Conservation (phyloP, 2,113 vertebrate species). For the Felis catus region DNA sequence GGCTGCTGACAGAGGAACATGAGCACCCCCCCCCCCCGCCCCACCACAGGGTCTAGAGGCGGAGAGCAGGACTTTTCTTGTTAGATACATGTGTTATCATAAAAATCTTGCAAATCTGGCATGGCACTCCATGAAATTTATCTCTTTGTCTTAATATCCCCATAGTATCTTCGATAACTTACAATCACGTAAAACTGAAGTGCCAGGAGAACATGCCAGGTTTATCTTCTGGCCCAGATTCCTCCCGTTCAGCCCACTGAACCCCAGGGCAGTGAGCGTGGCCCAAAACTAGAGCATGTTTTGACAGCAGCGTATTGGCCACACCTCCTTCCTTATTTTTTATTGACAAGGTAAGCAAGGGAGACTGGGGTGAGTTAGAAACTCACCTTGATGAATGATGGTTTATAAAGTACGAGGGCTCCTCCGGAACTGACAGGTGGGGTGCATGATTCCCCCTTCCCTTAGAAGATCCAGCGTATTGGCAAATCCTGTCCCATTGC, state of each 20-base stretch:
- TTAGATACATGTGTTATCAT: neutral
- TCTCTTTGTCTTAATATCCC: neutral
- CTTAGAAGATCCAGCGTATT: neutral
- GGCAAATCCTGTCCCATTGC: neutral
- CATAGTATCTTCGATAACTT: constrained; percentile 5
- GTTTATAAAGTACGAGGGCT: neutral
- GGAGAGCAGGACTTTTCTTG: neutral
- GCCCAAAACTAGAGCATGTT: neutral
- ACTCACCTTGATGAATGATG: neutral
- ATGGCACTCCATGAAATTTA: neutral
- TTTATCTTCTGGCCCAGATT: neutral
- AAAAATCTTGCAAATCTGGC: neutral
- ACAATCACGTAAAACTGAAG: neutral
- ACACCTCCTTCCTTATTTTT: neutral
- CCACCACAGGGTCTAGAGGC: neutral
- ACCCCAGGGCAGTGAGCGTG: neutral
- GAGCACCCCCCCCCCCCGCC: neutral
- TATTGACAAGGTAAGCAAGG: neutral
- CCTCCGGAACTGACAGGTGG: neutral
- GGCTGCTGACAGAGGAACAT: neutral
- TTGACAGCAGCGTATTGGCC: fast-evolving
- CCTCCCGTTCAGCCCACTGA: fast-evolving
- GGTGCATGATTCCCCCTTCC: neutral
- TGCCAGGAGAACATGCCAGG: neutral
- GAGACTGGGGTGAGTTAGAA: neutral